Percentiles rank a stretch among this genome's conserved stretches.
phyloP scores from a whole-genome alignment of 2,888 invertebrate species.

The Thera obeliscata region DNA sequence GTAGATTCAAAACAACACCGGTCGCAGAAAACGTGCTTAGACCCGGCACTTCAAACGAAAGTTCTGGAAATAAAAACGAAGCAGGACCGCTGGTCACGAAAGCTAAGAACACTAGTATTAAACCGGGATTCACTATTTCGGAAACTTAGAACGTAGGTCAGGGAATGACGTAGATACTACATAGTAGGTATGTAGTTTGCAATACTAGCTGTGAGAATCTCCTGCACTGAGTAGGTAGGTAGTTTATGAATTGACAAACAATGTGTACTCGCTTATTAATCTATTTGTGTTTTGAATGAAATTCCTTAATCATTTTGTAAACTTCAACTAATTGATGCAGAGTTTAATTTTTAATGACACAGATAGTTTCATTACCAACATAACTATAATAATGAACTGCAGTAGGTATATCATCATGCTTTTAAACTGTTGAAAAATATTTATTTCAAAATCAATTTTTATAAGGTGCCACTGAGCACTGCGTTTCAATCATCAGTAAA shows the following conservation, averaged over 20 bases:
- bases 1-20: slow-evolving; percentile 74
- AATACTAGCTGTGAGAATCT: slow-evolving; percentile 26
- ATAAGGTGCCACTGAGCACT: no score
- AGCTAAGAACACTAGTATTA: slow-evolving; percentile 64
- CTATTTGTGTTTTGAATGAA: neutral
- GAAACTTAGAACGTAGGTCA: slow-evolving; percentile 47
- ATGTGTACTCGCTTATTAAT: neutral
- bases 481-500: neutral
- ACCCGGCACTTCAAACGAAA: slow-evolving; percentile 58
- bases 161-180: neutral
- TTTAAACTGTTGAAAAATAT: no score
- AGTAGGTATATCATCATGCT: no score
- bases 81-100: slow-evolving; percentile 63
- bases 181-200: slow-evolving; percentile 11
- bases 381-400: no score
- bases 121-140: slow-evolving; percentile 69
- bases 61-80: slow-evolving; percentile 53
- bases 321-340: neutral
- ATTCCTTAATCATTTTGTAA: neutral
- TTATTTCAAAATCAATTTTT: no score
- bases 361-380: no score
- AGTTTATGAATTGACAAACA: slow-evolving; percentile 1
- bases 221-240: slow-evolving; percentile 11
- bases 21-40: slow-evolving; percentile 65
- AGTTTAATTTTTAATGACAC: no score